phyloP scores from a whole-genome alignment of 2,888 invertebrate genomes.

The Trissoscelio sp. region DNA sequence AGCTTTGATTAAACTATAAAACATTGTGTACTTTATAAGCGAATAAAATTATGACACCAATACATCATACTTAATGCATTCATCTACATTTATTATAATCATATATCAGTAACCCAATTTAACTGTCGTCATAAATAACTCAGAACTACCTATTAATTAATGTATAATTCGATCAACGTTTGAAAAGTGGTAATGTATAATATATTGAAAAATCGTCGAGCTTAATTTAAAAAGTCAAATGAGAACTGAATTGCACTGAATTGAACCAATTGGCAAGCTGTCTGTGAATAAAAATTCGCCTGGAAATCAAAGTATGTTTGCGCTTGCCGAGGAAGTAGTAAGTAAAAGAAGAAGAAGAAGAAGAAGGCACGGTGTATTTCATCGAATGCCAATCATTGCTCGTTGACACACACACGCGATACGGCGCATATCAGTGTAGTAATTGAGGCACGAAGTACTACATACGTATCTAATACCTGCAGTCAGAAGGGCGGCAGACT shows the following conservation, averaged over 20 bases:
- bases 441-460: constrained; percentile 56
- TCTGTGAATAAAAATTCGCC: not conserved
- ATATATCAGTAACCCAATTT: too few species aligned
- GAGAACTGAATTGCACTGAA: not conserved
- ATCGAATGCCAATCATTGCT: constrained; percentile 57
- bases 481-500: constrained; percentile 79
- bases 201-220: not conserved
- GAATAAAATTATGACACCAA: not conserved
- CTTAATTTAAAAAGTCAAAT: not conserved
- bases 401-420: constrained; percentile 51
- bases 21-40: not conserved
- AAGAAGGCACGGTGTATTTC: constrained; percentile 37
- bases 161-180: too few species aligned
- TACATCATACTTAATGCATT: too few species aligned
- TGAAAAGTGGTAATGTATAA: too few species aligned
- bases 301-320: constrained; percentile 5
- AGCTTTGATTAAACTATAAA: constrained; percentile 4
- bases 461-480: constrained; percentile 50
- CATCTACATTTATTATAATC: too few species aligned
- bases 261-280: not conserved
- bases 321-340: not conserved
- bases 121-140: too few species aligned
- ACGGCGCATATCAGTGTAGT: constrained; percentile 43
- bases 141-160: too few species aligned
- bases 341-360: too few species aligned